Percentiles rank a stretch among this genome's conserved stretches.
Conservation (phyloP, 2,888 invertebrate genomes). For the Platycheirus rosarum region DNA sequence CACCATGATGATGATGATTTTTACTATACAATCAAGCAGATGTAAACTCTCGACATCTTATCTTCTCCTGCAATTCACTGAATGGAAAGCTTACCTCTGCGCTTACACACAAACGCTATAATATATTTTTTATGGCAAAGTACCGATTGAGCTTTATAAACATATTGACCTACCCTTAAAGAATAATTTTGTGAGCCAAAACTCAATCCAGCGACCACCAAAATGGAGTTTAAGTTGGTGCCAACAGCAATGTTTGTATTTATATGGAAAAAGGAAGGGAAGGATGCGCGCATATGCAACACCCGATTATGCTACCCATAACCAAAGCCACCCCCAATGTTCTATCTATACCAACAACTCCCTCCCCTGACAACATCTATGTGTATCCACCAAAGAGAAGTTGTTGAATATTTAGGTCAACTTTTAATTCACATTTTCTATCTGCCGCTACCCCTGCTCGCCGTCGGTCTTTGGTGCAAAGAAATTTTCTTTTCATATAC, state of each 20-base stretch:
- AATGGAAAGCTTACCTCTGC: slow-evolving; percentile 59
- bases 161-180: slow-evolving; percentile 28
- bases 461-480: too few species aligned
- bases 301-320: slow-evolving; percentile 12
- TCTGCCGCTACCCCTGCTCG: neutral
- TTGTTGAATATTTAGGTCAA: slow-evolving; percentile 71
- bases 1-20: too few species aligned
- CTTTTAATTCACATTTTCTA: slow-evolving; percentile 58
- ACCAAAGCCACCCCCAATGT: slow-evolving; percentile 28
- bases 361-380: slow-evolving; percentile 7
- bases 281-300: slow-evolving; percentile 61
- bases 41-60: neutral
- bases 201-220: slow-evolving; percentile 44
- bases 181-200: slow-evolving; percentile 13
- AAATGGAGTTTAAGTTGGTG: slow-evolving; percentile 48
- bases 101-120: slow-evolving; percentile 14
- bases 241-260: slow-evolving; percentile 37
- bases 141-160: slow-evolving; percentile 4
- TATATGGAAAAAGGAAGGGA: slow-evolving; percentile 31
- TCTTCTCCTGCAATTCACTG: slow-evolving; percentile 31
- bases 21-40: too few species aligned
- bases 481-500: neutral
- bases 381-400: slow-evolving; percentile 36
- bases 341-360: slow-evolving; percentile 17
- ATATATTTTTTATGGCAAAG: slow-evolving; percentile 31